A percentile compares a stretch with the other conserved stretches of the same genome.
Evolutionary conservation across 2,888 invertebrate genomes (phyloP).

Genomic region (Protophormia terraenovae): DNA sequence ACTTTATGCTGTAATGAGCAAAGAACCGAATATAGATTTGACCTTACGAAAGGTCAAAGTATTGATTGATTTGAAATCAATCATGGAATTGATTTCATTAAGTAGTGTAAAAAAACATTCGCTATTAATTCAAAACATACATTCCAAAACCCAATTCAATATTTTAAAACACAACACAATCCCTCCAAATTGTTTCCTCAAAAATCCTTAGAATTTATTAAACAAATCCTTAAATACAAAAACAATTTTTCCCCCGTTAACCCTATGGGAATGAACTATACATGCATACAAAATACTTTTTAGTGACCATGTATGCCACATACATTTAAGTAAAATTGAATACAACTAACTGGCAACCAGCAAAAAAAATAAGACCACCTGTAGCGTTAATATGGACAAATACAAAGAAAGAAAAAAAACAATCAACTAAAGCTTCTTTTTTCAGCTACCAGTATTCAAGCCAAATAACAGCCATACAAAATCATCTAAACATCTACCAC

Average conservation of each 20-base stretch:
- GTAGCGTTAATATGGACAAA: constrained; percentile 66
- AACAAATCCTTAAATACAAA: constrained; percentile 31
- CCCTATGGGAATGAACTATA: constrained; percentile 43
- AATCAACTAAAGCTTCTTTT: constrained; percentile 30
- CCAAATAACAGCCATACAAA: not conserved
- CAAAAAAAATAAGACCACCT: constrained; percentile 67
- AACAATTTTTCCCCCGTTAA: constrained; percentile 31
- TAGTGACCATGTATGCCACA: constrained; percentile 42
- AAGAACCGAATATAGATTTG: too few species aligned
- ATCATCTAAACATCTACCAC: not conserved
- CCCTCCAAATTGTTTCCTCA: not conserved
- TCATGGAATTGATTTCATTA: too few species aligned
- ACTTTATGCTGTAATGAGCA: too few species aligned
- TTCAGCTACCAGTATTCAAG: constrained; percentile 67
- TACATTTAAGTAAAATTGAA: constrained; percentile 33
- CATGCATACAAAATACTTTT: constrained; percentile 32
- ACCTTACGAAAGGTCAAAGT: too few species aligned
- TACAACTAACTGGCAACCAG: constrained; percentile 16
- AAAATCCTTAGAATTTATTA: constrained; percentile 40
- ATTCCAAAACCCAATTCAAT: not conserved
- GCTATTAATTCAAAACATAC: too few species aligned
- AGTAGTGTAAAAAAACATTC: too few species aligned
- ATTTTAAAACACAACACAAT: constrained; percentile 4
- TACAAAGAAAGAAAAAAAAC: constrained; percentile 18
- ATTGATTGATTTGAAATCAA: too few species aligned